These are phyloP conservation scores for Pampus argenteus DNA, from an alignment of 2,797 vertebrate genomes.

Conservation along the genomic window DNA sequence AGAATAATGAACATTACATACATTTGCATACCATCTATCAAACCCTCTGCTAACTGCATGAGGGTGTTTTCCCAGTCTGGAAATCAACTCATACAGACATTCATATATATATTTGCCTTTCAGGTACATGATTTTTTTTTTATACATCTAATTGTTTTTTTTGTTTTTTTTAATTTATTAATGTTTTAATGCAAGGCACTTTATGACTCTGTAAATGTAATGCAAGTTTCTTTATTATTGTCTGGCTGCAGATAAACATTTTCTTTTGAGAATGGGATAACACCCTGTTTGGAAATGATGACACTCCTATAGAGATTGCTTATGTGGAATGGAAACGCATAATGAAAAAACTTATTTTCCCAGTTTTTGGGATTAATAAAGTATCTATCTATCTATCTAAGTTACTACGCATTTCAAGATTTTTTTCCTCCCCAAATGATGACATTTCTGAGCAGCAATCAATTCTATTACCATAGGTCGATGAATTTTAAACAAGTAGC, in stretches of 20 bases:
- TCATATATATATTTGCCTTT: not conserved
- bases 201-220: slow-evolving; percentile 23
- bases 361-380: too few species aligned
- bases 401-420: slow-evolving; percentile 3
- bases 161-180: too few species aligned
- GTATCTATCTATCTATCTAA: too few species aligned
- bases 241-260: slow-evolving; percentile 25
- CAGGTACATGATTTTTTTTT: not conserved
- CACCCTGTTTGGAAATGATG: slow-evolving; percentile 1
- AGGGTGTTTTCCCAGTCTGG: slow-evolving; percentile 1
- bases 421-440: slow-evolving; percentile 1
- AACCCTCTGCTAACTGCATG: not conserved
- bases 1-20: slow-evolving; percentile 28
- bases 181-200: slow-evolving; percentile 9
- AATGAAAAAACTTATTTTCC: slow-evolving; percentile 20
- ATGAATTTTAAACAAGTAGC: slow-evolving; percentile 29
- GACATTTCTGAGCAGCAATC: slow-evolving; percentile 10
- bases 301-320: not conserved
- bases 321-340: slow-evolving; percentile 26
- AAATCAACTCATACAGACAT: slow-evolving; percentile 1
- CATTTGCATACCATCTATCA: slow-evolving; percentile 47
- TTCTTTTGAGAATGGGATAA: slow-evolving; percentile 13
- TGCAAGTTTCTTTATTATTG: slow-evolving; percentile 35
- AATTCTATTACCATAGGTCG: not conserved
- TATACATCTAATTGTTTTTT: slow-evolving; percentile 10